Percentiles rank a stretch among this genome's conserved stretches.
Conservation (phyloP, 2,888 invertebrate species). For the Meghimatium bilineatum region DNA sequence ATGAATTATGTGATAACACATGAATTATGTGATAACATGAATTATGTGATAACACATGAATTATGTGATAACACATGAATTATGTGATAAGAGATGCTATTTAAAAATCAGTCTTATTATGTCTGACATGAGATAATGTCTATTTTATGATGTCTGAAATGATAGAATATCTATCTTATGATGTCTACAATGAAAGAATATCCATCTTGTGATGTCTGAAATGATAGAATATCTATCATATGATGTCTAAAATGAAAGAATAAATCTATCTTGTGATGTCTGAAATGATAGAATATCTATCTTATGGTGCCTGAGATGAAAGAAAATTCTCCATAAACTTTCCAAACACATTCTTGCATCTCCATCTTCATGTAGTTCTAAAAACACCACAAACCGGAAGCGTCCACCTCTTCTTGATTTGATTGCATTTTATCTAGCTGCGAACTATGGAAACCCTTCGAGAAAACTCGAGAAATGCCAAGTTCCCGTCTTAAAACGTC, state of each 20-base stretch:
- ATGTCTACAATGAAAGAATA: background rate
- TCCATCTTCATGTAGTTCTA: background rate
- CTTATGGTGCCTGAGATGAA: background rate
- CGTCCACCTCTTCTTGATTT: conserved; percentile 32
- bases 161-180: background rate
- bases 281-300: no score
- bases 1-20: no score
- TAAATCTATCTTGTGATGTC: no score
- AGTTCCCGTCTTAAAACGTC: conserved; percentile 31
- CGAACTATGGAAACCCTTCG: background rate
- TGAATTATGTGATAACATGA: no score
- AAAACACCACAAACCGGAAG: conserved; percentile 28
- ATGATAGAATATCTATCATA: no score
- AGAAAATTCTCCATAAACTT: conserved; percentile 17
- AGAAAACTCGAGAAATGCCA: conserved; percentile 34
- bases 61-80: no score
- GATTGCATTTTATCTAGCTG: conserved; percentile 36
- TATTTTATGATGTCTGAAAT: no score
- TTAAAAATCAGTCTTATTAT: no score
- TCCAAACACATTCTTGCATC: conserved; percentile 21
- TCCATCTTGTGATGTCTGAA: background rate
- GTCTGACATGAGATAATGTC: no score
- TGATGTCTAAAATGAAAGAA: no score
- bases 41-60: no score
- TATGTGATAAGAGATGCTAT: no score